Base-by-base conservation (phyloP, 2,888 invertebrate genomes). In the Mythimna impura region DNA sequence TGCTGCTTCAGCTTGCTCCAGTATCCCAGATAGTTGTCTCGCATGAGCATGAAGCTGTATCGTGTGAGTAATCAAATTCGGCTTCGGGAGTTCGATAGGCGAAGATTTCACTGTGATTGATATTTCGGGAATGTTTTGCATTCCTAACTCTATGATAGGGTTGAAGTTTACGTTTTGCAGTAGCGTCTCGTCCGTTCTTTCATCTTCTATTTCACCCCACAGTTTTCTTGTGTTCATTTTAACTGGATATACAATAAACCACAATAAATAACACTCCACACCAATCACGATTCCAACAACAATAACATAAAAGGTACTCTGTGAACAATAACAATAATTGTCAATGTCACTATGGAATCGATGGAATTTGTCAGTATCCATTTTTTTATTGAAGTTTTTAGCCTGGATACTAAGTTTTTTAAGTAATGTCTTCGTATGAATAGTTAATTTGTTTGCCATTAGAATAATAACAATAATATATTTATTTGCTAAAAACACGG, bases 111-210 rank as follows among this genome's bases (percentile, higher is more conserved):
- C 95, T 47, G 93, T 92, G 62, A 95, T 96, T 0, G 95, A 94
- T 86, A 95, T 95, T 90, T 96, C 96, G 2, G 96, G 95, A 69
- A 96, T 96, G 72, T 96, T 96, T 88, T 96, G 96, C 95, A 96
- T 93, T 10, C 96, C 96, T 61, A 96, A 88, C 87, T 96, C 96
- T 65, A 96, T 96, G 25, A 96, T 95, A 2, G 96, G 96, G 74
- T 95, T 95, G 79, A 96, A 96, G 81, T 96, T 96, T 4, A 96
- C 96, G 66, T 91, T 95, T 79, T 95, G 95, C 34, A 94, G 82
- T 78, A 94, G 82, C 1, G 92, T 89, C 66, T 95, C 93, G 65
- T 95, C 93, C 43, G 89, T 89, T 62, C 87, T 90, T 66, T 93
- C 93, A 34, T 93, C 91, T 78, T 95, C 95, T 74, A 95, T 90